Evolutionary conservation across 2,888 invertebrate genomes (phyloP).

Genomic region (Dendrolimus pini): DNA sequence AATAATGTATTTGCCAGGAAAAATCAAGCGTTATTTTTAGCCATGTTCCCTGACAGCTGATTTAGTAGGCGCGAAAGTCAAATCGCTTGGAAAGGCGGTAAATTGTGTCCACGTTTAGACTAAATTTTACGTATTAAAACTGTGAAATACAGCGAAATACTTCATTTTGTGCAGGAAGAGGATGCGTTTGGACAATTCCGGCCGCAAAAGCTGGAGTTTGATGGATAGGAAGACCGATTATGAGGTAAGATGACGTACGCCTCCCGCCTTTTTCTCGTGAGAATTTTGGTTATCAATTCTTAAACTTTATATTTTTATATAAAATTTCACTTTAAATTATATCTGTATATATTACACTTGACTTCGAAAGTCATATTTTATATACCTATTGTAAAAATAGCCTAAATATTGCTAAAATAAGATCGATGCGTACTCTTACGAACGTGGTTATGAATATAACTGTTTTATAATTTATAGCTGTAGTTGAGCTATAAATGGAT

Average conservation of each 20-base stretch:
- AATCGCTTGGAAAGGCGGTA: constrained; percentile 52
- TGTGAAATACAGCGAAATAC: constrained; percentile 6
- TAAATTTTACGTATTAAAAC: neutral
- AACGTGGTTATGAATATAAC: too few relatives aligned
- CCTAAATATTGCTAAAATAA: too few relatives aligned
- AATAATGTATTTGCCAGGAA: constrained; percentile 18
- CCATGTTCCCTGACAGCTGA: constrained; percentile 60
- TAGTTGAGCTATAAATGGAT: too few relatives aligned
- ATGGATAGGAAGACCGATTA: constrained; percentile 62
- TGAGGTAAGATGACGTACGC: constrained; percentile 41
- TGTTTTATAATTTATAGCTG: too few relatives aligned
- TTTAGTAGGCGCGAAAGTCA: constrained; percentile 61
- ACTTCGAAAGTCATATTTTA: neutral
- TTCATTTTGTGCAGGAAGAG: constrained; percentile 49
- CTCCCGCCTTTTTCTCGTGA: constrained; percentile 47
- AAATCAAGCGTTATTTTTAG: constrained; percentile 19
- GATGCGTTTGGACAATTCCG: constrained; percentile 40
- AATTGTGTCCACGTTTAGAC: neutral
- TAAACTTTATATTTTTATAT: neutral
- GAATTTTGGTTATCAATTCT: constrained; percentile 1
- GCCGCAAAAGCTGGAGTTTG: constrained; percentile 64
- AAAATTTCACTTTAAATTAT: neutral
- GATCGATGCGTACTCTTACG: too few relatives aligned
- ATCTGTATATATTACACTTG: neutral
- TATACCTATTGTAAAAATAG: too few relatives aligned